Evolutionary conservation across 2,888 invertebrate species (phyloP).

Genomic region (Metopia argyrocephala): DNA sequence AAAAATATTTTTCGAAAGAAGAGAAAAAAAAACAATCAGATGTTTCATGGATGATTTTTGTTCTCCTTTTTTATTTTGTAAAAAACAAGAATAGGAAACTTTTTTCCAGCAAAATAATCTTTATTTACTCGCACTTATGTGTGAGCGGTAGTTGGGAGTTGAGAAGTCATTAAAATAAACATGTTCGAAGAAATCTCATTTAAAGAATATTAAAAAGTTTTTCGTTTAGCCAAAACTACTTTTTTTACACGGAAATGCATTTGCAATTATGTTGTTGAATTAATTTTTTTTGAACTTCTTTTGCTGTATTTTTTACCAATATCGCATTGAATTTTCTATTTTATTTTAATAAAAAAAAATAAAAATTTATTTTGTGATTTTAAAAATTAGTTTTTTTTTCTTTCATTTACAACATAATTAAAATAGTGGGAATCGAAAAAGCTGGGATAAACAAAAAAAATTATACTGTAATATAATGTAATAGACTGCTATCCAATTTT

Average conservation of each 20-base stretch:
- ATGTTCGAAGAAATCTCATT: constrained; percentile 57
- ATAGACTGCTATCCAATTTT: too few relatives aligned
- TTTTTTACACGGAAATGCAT: not conserved
- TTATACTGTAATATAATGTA: too few relatives aligned
- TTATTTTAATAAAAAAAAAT: too few relatives aligned
- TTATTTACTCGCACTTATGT: constrained; percentile 27
- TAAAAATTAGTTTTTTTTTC: too few relatives aligned
- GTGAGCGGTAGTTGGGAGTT: constrained; percentile 14
- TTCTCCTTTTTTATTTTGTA: constrained; percentile 12
- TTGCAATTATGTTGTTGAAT: not conserved
- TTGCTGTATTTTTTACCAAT: too few relatives aligned
- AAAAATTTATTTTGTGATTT: too few relatives aligned
- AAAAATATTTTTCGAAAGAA: not conserved
- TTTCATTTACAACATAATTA: too few relatives aligned
- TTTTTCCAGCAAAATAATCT: constrained; percentile 28
- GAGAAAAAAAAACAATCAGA: constrained; percentile 16
- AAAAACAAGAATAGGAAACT: too few relatives aligned
- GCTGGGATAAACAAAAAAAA: too few relatives aligned
- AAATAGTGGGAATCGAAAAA: too few relatives aligned
- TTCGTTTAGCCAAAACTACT: constrained; percentile 52
- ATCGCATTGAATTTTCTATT: too few relatives aligned
- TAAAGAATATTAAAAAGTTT: constrained; percentile 58
- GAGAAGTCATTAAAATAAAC: constrained; percentile 52
- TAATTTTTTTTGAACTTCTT: not conserved
- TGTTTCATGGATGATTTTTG: constrained; percentile 28